A percentile compares a stretch with the other conserved stretches of the same genome.
phyloP scores from a whole-genome alignment of 1,140 invertebrate genomes.

The Trachymyrmex cornetzi region DNA sequence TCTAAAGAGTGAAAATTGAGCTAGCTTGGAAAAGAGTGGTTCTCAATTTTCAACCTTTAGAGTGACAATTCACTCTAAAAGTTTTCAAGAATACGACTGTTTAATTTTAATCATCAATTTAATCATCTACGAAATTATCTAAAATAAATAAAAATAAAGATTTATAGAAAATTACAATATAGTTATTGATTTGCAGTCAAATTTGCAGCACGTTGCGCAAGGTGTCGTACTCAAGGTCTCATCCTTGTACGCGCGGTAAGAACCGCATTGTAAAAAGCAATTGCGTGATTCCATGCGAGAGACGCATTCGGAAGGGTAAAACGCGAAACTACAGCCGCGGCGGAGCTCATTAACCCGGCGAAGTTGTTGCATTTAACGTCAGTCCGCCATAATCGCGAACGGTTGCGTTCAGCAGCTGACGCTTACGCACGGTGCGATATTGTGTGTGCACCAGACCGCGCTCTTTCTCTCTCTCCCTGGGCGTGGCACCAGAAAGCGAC shows the following conservation, averaged over 20 bases:
- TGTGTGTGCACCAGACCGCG: conserved; percentile 55
- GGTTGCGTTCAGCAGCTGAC: conserved; percentile 58
- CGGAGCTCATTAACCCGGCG: conserved; percentile 35
- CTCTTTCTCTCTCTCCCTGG: conserved; percentile 63
- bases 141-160: background rate
- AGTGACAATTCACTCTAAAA: too few relatives aligned
- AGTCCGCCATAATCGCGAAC: conserved; percentile 24
- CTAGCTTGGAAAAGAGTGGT: too few relatives aligned
- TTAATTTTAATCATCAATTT: background rate
- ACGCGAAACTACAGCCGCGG: conserved; percentile 11
- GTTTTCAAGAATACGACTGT: background rate
- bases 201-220: background rate
- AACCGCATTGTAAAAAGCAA: background rate
- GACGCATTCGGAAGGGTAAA: background rate
- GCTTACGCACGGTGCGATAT: conserved; percentile 63
- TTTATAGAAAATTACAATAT: background rate
- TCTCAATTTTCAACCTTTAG: too few relatives aligned
- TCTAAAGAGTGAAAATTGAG: too few relatives aligned
- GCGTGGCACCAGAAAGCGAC: conserved; percentile 74
- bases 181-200: background rate
- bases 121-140: background rate
- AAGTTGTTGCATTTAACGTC: conserved; percentile 41
- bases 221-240: background rate
- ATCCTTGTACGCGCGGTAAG: background rate
- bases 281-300: conserved; percentile 25